Evolutionary conservation across 2,797 vertebrate genomes (phyloP).

Genomic region (Lycodopsis pacificus): DNA sequence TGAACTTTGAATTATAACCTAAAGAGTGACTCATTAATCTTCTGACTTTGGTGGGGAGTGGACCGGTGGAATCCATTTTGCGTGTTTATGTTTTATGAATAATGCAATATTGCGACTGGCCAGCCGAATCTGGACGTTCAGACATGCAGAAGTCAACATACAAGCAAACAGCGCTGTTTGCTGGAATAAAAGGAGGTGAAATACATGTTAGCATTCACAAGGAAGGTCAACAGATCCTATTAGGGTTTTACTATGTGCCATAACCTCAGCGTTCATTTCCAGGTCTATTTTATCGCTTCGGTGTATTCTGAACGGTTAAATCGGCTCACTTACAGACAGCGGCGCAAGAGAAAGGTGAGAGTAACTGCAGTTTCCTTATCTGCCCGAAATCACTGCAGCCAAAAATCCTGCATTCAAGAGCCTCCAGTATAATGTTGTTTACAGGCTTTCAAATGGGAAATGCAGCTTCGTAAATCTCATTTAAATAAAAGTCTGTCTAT

Average conservation of each 20-base stretch:
- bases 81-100: conserved; percentile 86
- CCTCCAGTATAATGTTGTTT: not conserved
- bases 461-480: not conserved
- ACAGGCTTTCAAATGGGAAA: not conserved
- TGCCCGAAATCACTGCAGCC: not conserved
- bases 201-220: conserved; percentile 47
- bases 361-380: not conserved
- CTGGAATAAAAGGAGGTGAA: conserved; percentile 61
- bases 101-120: conserved; percentile 84
- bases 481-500: not conserved
- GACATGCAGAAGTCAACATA: conserved; percentile 70
- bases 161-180: conserved; percentile 81
- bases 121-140: conserved; percentile 80
- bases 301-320: not conserved
- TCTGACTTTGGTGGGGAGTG: conserved; percentile 84
- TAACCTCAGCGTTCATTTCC: conserved; percentile 42
- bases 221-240: conserved; percentile 71
- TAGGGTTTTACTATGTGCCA: conserved; percentile 40
- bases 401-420: not conserved
- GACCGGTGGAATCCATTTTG: conserved; percentile 83
- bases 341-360: not conserved
- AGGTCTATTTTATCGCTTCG: not conserved
- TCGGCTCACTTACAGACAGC: not conserved
- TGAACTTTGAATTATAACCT: conserved; percentile 92
- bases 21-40: conserved; percentile 91